Percentiles rank a stretch among this genome's conserved stretches.
phyloP scores from a whole-genome alignment of 2,888 invertebrate genomes.

The Theretra japonica region DNA sequence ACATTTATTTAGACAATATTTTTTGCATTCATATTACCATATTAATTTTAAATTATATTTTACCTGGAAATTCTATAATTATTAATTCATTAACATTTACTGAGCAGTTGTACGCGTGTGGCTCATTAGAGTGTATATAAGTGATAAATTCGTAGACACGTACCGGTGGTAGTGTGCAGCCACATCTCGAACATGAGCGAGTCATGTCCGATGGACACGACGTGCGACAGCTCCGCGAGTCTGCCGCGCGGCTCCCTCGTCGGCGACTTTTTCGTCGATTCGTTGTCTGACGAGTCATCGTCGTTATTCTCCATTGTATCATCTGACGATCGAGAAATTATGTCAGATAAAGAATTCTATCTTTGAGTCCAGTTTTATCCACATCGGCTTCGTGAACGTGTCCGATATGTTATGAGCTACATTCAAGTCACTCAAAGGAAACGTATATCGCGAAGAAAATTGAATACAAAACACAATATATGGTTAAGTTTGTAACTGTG shows the following conservation, averaged over 20 bases:
- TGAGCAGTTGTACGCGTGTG: too few relatives aligned
- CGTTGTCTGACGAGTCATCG: constrained; percentile 52
- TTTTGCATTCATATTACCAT: too few relatives aligned
- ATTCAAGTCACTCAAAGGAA: too few relatives aligned
- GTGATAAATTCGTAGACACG: constrained; percentile 15
- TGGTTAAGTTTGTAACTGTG: too few relatives aligned
- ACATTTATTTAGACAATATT: too few relatives aligned
- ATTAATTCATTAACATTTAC: too few relatives aligned
- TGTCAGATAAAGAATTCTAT: background rate
- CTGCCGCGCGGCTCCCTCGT: constrained; percentile 52
- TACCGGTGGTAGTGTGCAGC: constrained; percentile 80
- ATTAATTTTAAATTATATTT: too few relatives aligned
- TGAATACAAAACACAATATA: too few relatives aligned
- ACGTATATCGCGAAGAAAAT: too few relatives aligned
- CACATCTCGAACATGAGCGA: constrained; percentile 86
- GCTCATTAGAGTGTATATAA: background rate
- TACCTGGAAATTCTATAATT: too few relatives aligned
- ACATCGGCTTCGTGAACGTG: background rate
- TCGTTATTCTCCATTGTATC: constrained; percentile 39
- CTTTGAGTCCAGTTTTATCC: background rate
- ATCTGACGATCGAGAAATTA: background rate
- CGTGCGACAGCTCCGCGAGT: constrained; percentile 72
- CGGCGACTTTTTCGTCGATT: constrained; percentile 40
- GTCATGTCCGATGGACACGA: constrained; percentile 86
- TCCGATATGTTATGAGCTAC: background rate